phyloP scores from a whole-genome alignment of 2,888 invertebrate genomes.

The Pristionchus maxplancki region DNA sequence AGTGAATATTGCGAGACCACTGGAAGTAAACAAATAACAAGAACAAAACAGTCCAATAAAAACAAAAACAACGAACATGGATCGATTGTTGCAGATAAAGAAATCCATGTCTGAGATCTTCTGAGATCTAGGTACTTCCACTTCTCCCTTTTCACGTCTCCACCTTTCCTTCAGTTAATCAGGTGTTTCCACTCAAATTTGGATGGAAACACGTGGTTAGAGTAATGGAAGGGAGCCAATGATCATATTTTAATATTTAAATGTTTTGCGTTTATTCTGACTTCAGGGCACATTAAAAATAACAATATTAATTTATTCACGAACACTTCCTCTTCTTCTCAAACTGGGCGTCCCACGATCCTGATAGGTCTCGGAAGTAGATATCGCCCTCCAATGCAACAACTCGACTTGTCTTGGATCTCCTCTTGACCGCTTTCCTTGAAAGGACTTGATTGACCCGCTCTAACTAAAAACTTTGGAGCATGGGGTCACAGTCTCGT shows the following conservation, averaged over 20 bases:
- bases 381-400: background rate
- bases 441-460: no score
- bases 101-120: background rate
- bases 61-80: background rate
- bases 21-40: no score
- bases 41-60: background rate
- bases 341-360: background rate
- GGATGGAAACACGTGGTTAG: background rate
- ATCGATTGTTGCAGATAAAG: background rate
- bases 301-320: background rate
- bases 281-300: background rate
- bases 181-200: background rate
- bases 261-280: background rate
- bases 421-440: background rate
- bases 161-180: background rate
- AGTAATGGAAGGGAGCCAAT: background rate
- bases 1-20: background rate
- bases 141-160: background rate
- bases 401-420: background rate
- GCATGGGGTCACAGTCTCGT: no score
- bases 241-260: background rate
- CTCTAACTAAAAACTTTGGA: no score
- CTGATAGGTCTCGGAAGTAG: background rate
- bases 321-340: background rate
- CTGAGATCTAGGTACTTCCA: background rate